These are phyloP conservation scores for Furcifer pardalis DNA, from an alignment of 2,797 vertebrate species.

Conservation along the genomic window DNA sequence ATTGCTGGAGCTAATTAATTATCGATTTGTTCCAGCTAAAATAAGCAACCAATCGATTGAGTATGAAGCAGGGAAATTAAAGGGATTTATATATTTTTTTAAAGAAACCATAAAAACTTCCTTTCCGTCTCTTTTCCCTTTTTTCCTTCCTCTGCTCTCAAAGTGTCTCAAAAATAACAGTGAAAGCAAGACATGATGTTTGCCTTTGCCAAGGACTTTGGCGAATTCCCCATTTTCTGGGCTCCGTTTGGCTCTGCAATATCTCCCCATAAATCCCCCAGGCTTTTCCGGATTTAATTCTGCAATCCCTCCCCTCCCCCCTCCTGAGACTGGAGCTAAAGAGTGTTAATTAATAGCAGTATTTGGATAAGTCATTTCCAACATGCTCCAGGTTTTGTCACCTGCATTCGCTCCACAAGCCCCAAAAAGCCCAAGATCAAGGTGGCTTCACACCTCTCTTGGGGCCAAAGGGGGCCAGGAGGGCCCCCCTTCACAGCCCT, in stretches of 20 bases:
- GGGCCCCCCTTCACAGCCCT: no score
- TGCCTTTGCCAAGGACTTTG: background rate
- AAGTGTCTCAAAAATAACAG: background rate
- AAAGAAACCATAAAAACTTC: background rate
- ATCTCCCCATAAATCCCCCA: no score
- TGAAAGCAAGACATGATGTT: background rate
- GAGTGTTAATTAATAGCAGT: background rate
- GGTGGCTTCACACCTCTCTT: background rate
- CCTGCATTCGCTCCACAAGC: background rate
- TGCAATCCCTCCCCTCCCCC: background rate
- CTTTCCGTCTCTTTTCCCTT: background rate
- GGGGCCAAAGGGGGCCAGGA: no score
- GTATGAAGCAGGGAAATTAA: constrained; percentile 22
- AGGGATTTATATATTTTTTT: background rate
- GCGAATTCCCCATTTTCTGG: background rate
- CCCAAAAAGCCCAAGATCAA: no score
- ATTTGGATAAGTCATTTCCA: background rate
- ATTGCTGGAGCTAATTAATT: constrained; percentile 25
- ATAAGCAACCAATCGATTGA: background rate
- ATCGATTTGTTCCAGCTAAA: constrained; percentile 28
- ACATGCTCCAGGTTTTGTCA: background rate
- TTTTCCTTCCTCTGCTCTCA: no score
- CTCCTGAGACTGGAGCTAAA: background rate
- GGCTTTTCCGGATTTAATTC: background rate
- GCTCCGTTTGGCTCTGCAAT: background rate